Percentiles rank a stretch among this genome's conserved stretches.
phyloP scores from a whole-genome alignment of 2,888 invertebrate genomes.

The Drosophila basisetae region DNA sequence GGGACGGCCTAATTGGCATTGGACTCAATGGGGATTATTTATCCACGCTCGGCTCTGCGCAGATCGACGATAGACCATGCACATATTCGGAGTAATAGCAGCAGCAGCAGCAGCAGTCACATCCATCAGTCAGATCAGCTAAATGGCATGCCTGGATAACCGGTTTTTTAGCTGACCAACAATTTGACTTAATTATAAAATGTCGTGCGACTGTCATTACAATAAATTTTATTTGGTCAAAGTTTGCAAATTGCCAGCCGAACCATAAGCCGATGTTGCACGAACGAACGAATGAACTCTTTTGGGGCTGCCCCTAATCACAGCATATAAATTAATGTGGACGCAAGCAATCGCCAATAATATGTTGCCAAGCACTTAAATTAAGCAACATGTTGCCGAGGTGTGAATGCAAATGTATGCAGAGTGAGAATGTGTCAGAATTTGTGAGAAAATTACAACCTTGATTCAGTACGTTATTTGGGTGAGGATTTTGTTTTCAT shows the following conservation, averaged over 20 bases:
- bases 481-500: not conserved
- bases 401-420: constrained; percentile 49
- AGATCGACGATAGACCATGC: constrained; percentile 58
- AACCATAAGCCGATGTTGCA: constrained; percentile 27
- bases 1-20: constrained; percentile 71
- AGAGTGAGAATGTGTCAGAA: constrained; percentile 16
- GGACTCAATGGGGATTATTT: constrained; percentile 17
- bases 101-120: constrained; percentile 33
- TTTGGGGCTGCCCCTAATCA: constrained; percentile 56
- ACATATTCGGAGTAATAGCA: constrained; percentile 46
- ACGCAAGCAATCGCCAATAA: constrained; percentile 53
- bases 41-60: not conserved
- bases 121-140: constrained; percentile 62
- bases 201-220: constrained; percentile 70
- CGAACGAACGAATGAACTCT: constrained; percentile 20
- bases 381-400: constrained; percentile 52
- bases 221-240: constrained; percentile 69
- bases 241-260: constrained; percentile 41
- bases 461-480: not conserved
- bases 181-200: constrained; percentile 77
- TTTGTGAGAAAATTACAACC: constrained; percentile 10
- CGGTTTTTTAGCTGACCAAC: constrained; percentile 51
- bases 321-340: constrained; percentile 60
- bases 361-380: constrained; percentile 55
- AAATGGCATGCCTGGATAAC: constrained; percentile 54